Conservation (phyloP, 2,797 vertebrate species). For the Characodon lateralis region DNA sequence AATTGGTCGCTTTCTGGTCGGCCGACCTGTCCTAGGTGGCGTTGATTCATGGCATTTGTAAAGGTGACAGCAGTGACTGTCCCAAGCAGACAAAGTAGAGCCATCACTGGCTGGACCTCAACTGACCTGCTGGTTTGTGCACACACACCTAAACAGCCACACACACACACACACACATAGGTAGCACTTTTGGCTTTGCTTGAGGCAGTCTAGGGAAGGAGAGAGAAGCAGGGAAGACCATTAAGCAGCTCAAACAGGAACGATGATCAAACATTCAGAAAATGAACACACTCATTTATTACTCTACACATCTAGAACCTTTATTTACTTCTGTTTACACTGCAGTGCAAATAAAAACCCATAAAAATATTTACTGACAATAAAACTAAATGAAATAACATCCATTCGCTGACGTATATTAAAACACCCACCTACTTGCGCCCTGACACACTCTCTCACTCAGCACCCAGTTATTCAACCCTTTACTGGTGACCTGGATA, state of each 20-base stretch:
- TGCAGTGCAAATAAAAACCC: background rate
- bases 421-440: constrained; percentile 4
- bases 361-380: background rate
- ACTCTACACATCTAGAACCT: background rate
- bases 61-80: constrained; percentile 76
- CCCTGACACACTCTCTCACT: constrained; percentile 8
- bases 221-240: constrained; percentile 62
- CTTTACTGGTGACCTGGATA: constrained; percentile 72
- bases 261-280: constrained; percentile 27
- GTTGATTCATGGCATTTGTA: constrained; percentile 80
- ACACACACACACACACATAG: constrained; percentile 43
- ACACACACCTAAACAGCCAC: constrained; percentile 10
- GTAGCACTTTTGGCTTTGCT: constrained; percentile 51
- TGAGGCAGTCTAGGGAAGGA: constrained; percentile 47
- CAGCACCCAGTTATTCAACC: constrained; percentile 20
- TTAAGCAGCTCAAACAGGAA: constrained; percentile 40
- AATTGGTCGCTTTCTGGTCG: constrained; percentile 80
- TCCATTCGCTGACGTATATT: background rate
- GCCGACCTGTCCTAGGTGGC: constrained; percentile 68
- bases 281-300: background rate
- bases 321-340: background rate
- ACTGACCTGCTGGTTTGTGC: constrained; percentile 64
- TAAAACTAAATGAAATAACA: background rate
- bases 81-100: constrained; percentile 77
- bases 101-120: constrained; percentile 70